These are phyloP conservation scores for Melolontha melolontha DNA, from an alignment of 2,888 invertebrate species.

Conservation along the genomic window DNA sequence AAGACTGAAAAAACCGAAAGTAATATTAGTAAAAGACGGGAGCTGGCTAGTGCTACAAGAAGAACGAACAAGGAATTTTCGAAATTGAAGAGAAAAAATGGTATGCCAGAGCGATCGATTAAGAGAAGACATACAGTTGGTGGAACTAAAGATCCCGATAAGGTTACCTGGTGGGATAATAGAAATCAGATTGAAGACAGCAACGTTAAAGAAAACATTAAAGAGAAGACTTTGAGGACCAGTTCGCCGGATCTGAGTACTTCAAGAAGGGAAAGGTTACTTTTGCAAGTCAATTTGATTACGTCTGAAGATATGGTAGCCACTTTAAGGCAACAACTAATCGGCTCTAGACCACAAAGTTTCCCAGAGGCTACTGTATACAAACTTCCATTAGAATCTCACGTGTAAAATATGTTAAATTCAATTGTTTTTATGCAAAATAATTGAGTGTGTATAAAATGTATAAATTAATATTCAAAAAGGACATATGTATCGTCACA, in stretches of 20 bases:
- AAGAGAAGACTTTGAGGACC: conserved; percentile 70
- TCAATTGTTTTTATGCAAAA: conserved; percentile 1
- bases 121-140: conserved; percentile 93
- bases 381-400: conserved; percentile 72
- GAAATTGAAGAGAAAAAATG: conserved; percentile 80
- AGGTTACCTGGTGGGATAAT: conserved; percentile 71
- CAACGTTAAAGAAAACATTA: conserved; percentile 58
- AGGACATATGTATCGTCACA: too few relatives aligned
- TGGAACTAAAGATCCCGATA: conserved; percentile 88
- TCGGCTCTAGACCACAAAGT: conserved; percentile 68
- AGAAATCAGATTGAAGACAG: conserved; percentile 67
- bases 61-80: conserved; percentile 69
- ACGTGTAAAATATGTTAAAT: conserved; percentile 63
- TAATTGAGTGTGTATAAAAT: background rate
- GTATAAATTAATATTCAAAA: too few relatives aligned
- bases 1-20: conserved; percentile 84
- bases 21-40: conserved; percentile 81
- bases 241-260: conserved; percentile 73
- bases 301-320: conserved; percentile 68
- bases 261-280: conserved; percentile 63
- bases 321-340: conserved; percentile 64
- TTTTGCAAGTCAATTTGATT: conserved; percentile 68
- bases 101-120: conserved; percentile 84
- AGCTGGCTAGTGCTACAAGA: conserved; percentile 64
- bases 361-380: conserved; percentile 68